Base-by-base conservation (phyloP, 2,797 vertebrate genomes). In the Rhinogobio ventralis region DNA sequence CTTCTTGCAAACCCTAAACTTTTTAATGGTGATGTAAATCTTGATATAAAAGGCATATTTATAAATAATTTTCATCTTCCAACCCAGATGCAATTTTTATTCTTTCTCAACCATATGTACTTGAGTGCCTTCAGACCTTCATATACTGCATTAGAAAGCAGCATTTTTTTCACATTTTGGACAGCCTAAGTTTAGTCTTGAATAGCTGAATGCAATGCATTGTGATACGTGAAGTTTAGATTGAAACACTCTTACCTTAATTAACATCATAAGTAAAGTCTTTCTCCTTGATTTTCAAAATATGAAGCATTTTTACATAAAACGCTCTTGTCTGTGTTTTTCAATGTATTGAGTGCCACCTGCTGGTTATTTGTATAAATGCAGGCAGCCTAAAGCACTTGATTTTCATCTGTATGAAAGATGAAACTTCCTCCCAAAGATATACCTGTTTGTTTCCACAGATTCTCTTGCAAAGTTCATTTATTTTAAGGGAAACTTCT, bases 261-360 rank as follows among this genome's bases (percentile, higher is more conserved):
- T 71, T 53, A 19, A 42, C 42, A 9, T 33, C 23, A 66, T 23
- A 66, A 45, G 9, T 45, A n/a, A 77, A 77, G 15, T 25, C 9
- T 78, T 45, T 42, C 14, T 77, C 14, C 5, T 60, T 20, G 10
- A 57, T 76, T 62, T 78, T 78, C 13, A 2, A 64, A 64, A 64
- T 46, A 28, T 14, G 6, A 64, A 62, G 10, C 19, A 46, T 64
- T 64, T 33, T 74, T 25, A 39, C 30, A 55, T 67, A 0, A 64
- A 49, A 17, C 0, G 3, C 5, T 23, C 2, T 67, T 75, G 7
- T 30, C 33, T 1, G 25, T 49, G 28, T 20, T 72, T 30, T 49
- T 20, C 46, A 79, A 60, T 86, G 88, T 66, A 69, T 51, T 39
- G 69, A 75, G 39, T 71, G 84, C 90, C 90, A 85, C 73, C 90